Evolutionary conservation across 2,797 vertebrate genomes (phyloP).

Genomic region (Sus cebifrons): DNA sequence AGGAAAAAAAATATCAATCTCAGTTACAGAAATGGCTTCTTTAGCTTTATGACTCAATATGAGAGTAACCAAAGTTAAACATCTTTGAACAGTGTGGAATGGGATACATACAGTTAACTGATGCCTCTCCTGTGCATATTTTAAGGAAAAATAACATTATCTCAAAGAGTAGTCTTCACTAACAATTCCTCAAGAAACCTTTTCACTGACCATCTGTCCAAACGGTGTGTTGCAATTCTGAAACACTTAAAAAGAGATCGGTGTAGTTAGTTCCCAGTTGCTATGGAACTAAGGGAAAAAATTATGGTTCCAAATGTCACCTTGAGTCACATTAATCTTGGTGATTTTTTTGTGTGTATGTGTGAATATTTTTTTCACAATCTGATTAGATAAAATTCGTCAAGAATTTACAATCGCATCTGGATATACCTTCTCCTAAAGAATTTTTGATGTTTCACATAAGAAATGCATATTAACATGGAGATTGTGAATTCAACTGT

Average conservation of each 20-base stretch:
- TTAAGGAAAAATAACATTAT: constrained; percentile 45
- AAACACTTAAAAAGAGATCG: constrained; percentile 80
- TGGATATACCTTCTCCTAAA: constrained; percentile 38
- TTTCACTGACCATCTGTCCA: constrained; percentile 84
- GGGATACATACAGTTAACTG: not conserved
- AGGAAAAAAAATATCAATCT: not conserved
- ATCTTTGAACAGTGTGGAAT: not conserved
- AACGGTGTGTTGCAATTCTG: constrained; percentile 78
- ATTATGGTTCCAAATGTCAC: constrained; percentile 78
- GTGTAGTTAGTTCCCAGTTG: constrained; percentile 82
- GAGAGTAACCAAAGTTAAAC: constrained; percentile 41
- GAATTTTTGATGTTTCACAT: not conserved
- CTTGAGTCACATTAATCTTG: constrained; percentile 69
- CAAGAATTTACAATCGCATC: constrained; percentile 57
- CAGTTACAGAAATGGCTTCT: constrained; percentile 40
- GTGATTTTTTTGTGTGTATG: constrained; percentile 39
- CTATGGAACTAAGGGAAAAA: constrained; percentile 84
- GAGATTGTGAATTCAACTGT: constrained; percentile 17
- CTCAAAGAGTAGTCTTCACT: constrained; percentile 63
- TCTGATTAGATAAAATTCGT: constrained; percentile 60
- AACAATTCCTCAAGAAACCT: constrained; percentile 70
- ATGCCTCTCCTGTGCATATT: not conserved
- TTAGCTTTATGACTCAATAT: constrained; percentile 30
- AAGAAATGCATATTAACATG: constrained; percentile 35
- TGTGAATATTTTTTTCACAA: constrained; percentile 60